Conservation (phyloP, 1,140 invertebrate species). For the Matsumurasca onukii region DNA sequence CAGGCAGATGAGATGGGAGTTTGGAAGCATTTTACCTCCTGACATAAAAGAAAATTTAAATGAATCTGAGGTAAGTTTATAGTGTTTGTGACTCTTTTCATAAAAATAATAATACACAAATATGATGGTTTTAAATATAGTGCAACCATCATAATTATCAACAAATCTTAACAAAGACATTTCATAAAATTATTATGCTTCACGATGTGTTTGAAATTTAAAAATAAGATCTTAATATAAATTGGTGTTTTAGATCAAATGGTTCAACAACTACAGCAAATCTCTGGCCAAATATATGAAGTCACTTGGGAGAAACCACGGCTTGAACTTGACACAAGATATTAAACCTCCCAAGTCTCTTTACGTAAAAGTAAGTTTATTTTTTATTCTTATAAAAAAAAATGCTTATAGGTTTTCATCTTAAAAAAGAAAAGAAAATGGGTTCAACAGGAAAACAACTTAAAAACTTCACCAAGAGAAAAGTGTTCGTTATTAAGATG, state of each 20-base stretch:
- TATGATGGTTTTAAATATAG: neutral
- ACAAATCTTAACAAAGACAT: neutral
- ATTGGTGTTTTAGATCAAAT: conserved; percentile 58
- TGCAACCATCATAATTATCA: neutral
- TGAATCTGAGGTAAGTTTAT: conserved; percentile 69
- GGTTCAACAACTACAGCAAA: conserved; percentile 88
- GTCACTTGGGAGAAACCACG: conserved; percentile 72
- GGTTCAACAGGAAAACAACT: no score
- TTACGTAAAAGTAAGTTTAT: conserved; percentile 78
- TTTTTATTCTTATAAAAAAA: no score
- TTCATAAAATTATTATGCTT: no score
- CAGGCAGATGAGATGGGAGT: conserved; percentile 86
- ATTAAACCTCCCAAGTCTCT: conserved; percentile 89
- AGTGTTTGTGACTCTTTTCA: conserved; percentile 8
- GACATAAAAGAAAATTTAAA: conserved; percentile 82
- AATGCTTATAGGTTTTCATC: no score
- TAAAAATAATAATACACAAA: conserved; percentile 1
- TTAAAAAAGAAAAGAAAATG: no score
- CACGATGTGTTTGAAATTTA: no score
- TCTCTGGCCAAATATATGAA: conserved; percentile 88
- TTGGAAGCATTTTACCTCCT: conserved; percentile 84
- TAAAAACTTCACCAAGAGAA: no score
- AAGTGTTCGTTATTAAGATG: no score
- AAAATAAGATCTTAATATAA: no score
- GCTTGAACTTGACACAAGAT: conserved; percentile 84